Percentiles rank a stretch among this genome's conserved stretches.
Conservation (phyloP, 2,888 invertebrate genomes). For the Nomada goodeniana region DNA sequence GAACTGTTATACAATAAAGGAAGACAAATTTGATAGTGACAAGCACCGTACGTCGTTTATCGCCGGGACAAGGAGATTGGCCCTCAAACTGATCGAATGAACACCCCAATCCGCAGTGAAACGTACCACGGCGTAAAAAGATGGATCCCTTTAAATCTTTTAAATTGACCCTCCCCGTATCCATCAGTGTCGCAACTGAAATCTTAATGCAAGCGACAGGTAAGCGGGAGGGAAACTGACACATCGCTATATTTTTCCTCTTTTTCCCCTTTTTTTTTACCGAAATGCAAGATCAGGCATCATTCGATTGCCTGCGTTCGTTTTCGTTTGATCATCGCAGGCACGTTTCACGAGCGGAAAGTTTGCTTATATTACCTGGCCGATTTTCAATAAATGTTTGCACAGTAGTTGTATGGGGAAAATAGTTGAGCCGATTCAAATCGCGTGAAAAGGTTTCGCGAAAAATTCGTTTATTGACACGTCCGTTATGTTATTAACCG, state of each 20-base stretch:
- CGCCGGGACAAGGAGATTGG: neutral
- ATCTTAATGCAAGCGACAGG: neutral
- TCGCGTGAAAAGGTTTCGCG: neutral
- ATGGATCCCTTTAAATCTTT: neutral
- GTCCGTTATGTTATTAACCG: neutral
- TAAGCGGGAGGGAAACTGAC: neutral
- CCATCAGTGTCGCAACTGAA: slow-evolving; percentile 29
- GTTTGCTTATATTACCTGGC: too few species aligned
- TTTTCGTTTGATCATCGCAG: too few species aligned
- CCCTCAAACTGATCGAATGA: neutral
- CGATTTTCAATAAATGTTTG: neutral
- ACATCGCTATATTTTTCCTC: neutral
- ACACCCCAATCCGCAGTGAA: too few species aligned
- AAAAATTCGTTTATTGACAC: neutral
- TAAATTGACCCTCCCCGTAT: slow-evolving; percentile 3
- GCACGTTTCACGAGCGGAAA: too few species aligned
- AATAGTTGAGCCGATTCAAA: neutral
- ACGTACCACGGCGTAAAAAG: neutral
- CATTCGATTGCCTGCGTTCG: too few species aligned
- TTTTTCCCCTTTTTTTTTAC: neutral
- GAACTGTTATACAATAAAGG: neutral
- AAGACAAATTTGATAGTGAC: neutral
- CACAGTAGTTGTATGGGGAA: neutral
- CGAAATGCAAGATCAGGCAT: neutral
- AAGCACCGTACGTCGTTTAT: neutral